Evolutionary conservation across 1,140 invertebrate genomes (phyloP), one percentile per base, ranked within the genome.

Genomic region (Alviniconcha marisindica): DNA sequence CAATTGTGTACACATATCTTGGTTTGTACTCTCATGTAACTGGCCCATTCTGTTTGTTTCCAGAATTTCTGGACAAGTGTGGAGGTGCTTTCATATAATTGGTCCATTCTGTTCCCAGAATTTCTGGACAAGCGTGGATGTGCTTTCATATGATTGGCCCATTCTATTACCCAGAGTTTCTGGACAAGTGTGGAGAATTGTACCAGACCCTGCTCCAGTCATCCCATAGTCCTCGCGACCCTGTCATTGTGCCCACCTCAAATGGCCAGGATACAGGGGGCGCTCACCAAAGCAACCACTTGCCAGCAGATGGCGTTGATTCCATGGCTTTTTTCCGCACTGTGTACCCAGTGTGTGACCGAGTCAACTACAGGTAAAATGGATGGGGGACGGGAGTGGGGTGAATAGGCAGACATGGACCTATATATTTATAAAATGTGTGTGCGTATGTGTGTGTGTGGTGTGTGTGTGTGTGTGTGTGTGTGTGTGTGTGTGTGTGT

Each of bases 241-340:
- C 91, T 7, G 92, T 93, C 21, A 91, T 93, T 48, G 91, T 93
- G 7, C 92, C 92, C 15, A 87, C 89, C n/a, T 89, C 89, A n/a
- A 89, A 88, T 40, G 85, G 85, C 10, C 88, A 85, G 33, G 87
- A 88, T 48, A 87, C 89, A 56, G 80, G 85, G 12, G 88, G 82
- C 3, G 84, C 89, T 28, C 88, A 88, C 66, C 87, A 87, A 51
- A 90, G 83, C 76, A 88, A 84, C 77, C 85, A 89, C 40, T 82
- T 87, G 54, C 87, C 87, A 38, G 78, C 84, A 15, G 92, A 93
- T 73, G 91, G 91, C 4, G 91, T 93, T 3, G 92, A 93, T 79
- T 85, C 89, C 42, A 91, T 89, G 86, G 90, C 90, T 69, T 93
- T 92, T 80, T 92, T 91, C 83, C 86, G 91, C 77, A 85, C 89